Evolutionary conservation across 2,797 vertebrate genomes (phyloP).

Genomic region (Florisuga fusca): DNA sequence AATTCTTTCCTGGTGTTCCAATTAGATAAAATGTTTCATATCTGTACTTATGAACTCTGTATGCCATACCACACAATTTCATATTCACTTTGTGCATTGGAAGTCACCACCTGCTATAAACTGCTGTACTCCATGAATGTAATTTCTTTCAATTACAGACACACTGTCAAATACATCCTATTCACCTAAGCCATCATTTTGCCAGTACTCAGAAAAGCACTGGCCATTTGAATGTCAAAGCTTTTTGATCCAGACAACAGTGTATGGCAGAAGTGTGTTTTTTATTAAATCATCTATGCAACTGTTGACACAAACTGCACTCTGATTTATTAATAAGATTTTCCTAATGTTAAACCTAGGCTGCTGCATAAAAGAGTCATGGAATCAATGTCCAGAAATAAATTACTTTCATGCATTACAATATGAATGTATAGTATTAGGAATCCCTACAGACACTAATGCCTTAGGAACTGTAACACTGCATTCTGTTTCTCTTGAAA

Average conservation of each 20-base stretch:
- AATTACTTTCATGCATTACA: background rate
- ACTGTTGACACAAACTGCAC: background rate
- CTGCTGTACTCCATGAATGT: background rate
- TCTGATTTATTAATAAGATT: background rate
- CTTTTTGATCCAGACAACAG: background rate
- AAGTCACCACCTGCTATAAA: background rate
- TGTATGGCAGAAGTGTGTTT: background rate
- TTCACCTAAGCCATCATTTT: background rate
- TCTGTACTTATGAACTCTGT: background rate
- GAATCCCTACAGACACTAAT: slow-evolving; percentile 4
- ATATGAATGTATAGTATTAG: background rate
- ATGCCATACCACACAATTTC: background rate
- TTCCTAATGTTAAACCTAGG: background rate
- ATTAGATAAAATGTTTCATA: background rate
- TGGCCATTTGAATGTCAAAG: background rate
- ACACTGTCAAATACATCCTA: background rate
- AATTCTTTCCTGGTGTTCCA: background rate
- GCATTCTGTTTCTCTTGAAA: slow-evolving; percentile 37
- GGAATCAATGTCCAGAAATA: slow-evolving; percentile 7
- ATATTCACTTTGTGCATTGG: background rate
- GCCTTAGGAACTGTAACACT: slow-evolving; percentile 15
- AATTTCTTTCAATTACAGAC: background rate
- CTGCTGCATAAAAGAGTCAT: background rate
- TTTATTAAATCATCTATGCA: background rate
- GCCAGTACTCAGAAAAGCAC: background rate